Base-by-base conservation (phyloP, 2,113 vertebrate species). In the Rostratula benghalensis region DNA sequence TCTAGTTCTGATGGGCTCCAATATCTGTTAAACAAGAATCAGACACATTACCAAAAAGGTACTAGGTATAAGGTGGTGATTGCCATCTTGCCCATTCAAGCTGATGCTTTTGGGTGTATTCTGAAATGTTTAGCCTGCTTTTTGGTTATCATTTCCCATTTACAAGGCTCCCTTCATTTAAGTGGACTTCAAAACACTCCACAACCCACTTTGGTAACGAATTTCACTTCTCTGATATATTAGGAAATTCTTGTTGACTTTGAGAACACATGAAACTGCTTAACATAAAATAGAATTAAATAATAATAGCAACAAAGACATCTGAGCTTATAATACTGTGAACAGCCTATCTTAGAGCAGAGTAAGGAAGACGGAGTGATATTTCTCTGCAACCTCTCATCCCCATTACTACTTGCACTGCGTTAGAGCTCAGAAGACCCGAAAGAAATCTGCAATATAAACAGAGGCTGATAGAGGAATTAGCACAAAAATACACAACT, bases 81-180 rank as follows among this genome's bases (percentile, higher is more conserved):
- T 90, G 84, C 15, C 13, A 28, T 41, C 37, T n/a, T 71, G 18
- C 31, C 24, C 0, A 0, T 43, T 24, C 2, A 56, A 30, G 8
- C 24, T 37, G 35, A 9, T 45, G 11, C 2, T 59, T 77, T 74
- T 31, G 41, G 30, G 20, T 18, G 9, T 43, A 9, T 65, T 64
- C 35, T 16, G 9, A 85, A 80, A 56, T 6, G 8, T 39, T 70
- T 19, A 16, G 9, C 24, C 18, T 37, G 8, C 4, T 37, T 64
- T 93, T 75, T 71, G 6, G 7, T 71, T 57, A 21, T 33, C 6
- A 22, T 28, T 88, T 77, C 56, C 56, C 20, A 28, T 67, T 88
- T 92, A 22, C 14, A 78, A 56, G 22, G 5, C 8, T 81, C 9
- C 5, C 17, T 77, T 71, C 10, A 11, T 25, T 60, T 37, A 70